Evolutionary conservation across 2,888 invertebrate genomes (phyloP), one percentile per base, ranked within the genome.

Genomic region (Schizaphis graminum): DNA sequence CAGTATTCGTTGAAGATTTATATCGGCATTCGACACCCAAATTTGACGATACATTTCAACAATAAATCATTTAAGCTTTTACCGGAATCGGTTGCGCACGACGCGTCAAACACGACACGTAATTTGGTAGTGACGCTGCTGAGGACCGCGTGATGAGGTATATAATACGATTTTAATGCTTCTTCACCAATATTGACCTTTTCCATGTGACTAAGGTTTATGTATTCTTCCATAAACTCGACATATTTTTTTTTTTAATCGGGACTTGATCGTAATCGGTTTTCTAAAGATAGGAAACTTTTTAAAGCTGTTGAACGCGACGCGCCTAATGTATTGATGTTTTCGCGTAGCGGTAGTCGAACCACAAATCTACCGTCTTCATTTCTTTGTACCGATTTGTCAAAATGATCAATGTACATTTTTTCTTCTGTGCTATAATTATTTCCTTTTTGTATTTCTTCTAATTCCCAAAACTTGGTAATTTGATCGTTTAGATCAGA

Each of bases 341-440:
- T 35, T 41, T 91, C 61, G 4, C 41, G 28, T 7, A 91, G 77
- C 28, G 77, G 95, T 28, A 95, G 91, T 56, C 93, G 95, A 28
- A 95, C 95, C 8, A 95, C 92, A 94, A 95, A 95, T 88, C 95
- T 94, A 3, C 95, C 95, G 41, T 95, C 91, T 44, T 91, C 85
- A 0, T 47, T 24, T 49, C n/a, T 49, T 24, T 21, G 13, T 26
- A 49, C 53, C 4, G 35, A 49, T 13, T 16, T 91, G 0, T 91
- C 24, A 41, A 91, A 94, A 57, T 94, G 91, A 2, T 53, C 86
- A 1, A 56, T 61, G 67, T 91, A 94, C 4, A 10, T 56, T 93
- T 87, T 61, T n/a, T 87, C 89, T 89, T 93, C 89, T 7, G 7
- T 0, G 16, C 61, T 88, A 41, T 89, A 28, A 41, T 11, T 10